Evolutionary conservation across 2,113 vertebrate species (phyloP).

Genomic region (Colossoma macropomum): DNA sequence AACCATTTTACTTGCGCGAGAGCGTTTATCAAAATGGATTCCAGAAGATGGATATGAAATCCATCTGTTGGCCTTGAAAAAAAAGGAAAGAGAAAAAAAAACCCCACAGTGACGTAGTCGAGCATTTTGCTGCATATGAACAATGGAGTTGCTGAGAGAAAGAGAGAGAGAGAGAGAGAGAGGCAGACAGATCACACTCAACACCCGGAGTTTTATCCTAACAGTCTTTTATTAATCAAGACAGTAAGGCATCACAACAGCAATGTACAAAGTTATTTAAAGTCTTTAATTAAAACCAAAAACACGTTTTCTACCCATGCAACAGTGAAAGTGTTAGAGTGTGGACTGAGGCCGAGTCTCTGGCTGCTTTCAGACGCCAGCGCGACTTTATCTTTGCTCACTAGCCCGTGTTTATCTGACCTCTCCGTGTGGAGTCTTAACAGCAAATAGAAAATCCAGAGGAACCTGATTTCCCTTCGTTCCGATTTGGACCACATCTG

Average conservation of each 20-base stretch:
- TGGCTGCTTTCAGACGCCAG: background rate
- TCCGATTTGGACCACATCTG: background rate
- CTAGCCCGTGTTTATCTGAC: background rate
- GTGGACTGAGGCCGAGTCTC: background rate
- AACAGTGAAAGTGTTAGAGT: conserved; percentile 53
- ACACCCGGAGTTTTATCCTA: conserved; percentile 45
- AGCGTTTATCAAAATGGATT: conserved; percentile 52
- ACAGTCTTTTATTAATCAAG: conserved; percentile 58
- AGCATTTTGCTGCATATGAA: conserved; percentile 13
- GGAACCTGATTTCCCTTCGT: background rate
- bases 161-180: conserved; percentile 16
- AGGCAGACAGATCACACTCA: conserved; percentile 30
- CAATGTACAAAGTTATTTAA: conserved; percentile 57
- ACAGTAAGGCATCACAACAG: conserved; percentile 62
- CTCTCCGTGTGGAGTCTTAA: background rate
- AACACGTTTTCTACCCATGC: conserved; percentile 61
- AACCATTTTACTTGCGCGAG: conserved; percentile 26
- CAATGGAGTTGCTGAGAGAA: background rate
- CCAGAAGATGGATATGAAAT: conserved; percentile 52
- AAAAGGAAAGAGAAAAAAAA: no score
- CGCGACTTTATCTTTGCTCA: background rate
- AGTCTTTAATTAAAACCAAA: conserved; percentile 52
- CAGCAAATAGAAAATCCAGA: background rate
- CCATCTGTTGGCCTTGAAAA: conserved; percentile 27
- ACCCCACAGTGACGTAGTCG: background rate